Evolutionary conservation across 2,113 vertebrate species (phyloP).

Genomic region (Peromyscus californicus): DNA sequence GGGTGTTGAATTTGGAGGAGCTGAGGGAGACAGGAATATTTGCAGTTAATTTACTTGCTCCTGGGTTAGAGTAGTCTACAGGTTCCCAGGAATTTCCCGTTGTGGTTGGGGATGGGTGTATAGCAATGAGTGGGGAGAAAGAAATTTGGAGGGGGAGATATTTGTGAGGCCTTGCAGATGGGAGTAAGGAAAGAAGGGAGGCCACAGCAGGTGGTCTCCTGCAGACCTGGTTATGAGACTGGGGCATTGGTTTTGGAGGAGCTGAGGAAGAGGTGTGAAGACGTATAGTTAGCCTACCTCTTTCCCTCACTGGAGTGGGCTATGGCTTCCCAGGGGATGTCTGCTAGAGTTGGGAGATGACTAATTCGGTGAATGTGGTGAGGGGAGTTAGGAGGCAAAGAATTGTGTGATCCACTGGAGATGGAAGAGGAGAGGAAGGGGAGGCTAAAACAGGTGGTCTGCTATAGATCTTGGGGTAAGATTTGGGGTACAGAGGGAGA

Average conservation of each 20-base stretch:
- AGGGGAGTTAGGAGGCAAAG: neutral
- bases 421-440: neutral
- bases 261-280: neutral
- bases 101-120: accelerated
- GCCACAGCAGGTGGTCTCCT: neutral
- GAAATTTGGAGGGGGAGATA: neutral
- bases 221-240: neutral
- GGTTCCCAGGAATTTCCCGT: neutral
- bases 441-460: neutral
- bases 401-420: neutral
- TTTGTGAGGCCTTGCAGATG: neutral
- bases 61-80: neutral
- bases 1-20: neutral
- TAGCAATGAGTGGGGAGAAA: neutral
- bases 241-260: neutral
- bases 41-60: neutral
- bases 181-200: no score
- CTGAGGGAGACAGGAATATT: neutral
- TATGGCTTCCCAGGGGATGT: neutral
- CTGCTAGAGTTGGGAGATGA: neutral
- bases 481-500: neutral
- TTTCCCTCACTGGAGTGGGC: neutral
- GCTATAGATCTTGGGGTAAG: neutral
- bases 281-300: neutral
- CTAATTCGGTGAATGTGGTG: neutral